Conservation (phyloP, 2,113 vertebrate species). For the Illadopsis cleaveri region DNA sequence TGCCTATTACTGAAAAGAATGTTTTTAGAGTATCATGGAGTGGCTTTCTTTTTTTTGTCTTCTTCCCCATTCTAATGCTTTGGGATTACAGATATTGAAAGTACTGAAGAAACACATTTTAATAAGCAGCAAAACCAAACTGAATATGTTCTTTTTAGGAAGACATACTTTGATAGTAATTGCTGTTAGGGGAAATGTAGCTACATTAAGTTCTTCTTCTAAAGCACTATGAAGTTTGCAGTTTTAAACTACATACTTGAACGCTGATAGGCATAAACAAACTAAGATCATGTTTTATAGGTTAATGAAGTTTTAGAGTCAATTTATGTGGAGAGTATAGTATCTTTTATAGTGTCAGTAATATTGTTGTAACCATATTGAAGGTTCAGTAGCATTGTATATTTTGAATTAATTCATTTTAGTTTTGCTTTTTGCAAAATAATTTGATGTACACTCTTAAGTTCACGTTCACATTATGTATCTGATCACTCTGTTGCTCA, state of each 20-base stretch:
- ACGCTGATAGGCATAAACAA: neutral
- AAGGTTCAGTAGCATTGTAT: neutral
- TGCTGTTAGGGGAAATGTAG: neutral
- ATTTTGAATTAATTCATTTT: neutral
- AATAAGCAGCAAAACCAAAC: neutral
- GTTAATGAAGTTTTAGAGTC: neutral
- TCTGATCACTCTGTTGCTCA: neutral
- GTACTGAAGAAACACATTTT: neutral
- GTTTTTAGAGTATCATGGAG: neutral
- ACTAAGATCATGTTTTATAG: neutral
- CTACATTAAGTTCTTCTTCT: neutral
- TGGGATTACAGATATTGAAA: neutral
- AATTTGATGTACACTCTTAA: neutral
- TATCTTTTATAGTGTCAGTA: neutral
- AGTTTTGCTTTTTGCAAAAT: neutral
- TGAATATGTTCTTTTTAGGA: neutral
- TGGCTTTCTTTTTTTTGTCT: neutral
- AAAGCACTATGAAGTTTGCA: neutral
- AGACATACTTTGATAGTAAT: neutral
- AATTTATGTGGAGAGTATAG: neutral
- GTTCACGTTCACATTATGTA: neutral
- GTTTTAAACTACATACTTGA: neutral
- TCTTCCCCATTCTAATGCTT: neutral
- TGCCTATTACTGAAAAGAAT: neutral
- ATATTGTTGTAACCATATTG: neutral